Percentiles rank a stretch among this genome's conserved stretches.
These are phyloP conservation scores for Cyanoramphus novaezelandiae DNA, from an alignment of 2,113 vertebrate species.

Conservation along the genomic window DNA sequence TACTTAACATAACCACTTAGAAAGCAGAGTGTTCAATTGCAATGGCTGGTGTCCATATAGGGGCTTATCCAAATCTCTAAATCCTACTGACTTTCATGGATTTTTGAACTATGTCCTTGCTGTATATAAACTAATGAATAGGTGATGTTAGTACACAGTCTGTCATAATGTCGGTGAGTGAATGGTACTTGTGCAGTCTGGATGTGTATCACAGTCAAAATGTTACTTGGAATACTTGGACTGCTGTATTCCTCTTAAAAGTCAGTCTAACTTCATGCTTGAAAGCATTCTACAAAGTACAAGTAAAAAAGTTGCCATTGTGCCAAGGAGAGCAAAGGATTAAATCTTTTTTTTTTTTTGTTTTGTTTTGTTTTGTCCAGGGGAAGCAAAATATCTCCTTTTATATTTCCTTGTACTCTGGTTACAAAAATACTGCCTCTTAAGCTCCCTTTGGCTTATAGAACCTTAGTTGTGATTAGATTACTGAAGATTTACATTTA, in stretches of 20 bases:
- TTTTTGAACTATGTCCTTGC: neutral
- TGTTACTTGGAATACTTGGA: neutral
- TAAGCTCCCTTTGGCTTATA: neutral
- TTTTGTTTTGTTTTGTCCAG: neutral
- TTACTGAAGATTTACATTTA: neutral
- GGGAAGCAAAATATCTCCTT: neutral
- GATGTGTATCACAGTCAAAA: neutral
- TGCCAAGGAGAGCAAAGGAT: neutral
- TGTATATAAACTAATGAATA: neutral
- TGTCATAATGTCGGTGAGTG: neutral
- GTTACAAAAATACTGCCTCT: neutral
- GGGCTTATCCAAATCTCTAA: neutral
- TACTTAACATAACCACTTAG: neutral
- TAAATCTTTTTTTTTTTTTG: neutral
- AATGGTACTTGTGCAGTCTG: neutral
- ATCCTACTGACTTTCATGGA: neutral
- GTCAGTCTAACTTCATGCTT: neutral
- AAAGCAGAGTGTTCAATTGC: neutral
- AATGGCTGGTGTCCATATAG: neutral
- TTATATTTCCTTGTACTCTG: neutral
- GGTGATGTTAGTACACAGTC: neutral
- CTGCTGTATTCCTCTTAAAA: neutral
- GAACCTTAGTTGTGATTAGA: neutral
- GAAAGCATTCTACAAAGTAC: neutral
- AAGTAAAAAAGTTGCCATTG: neutral